These are phyloP conservation scores for Colletes collaris DNA, from an alignment of 2,888 invertebrate species.

Conservation along the genomic window DNA sequence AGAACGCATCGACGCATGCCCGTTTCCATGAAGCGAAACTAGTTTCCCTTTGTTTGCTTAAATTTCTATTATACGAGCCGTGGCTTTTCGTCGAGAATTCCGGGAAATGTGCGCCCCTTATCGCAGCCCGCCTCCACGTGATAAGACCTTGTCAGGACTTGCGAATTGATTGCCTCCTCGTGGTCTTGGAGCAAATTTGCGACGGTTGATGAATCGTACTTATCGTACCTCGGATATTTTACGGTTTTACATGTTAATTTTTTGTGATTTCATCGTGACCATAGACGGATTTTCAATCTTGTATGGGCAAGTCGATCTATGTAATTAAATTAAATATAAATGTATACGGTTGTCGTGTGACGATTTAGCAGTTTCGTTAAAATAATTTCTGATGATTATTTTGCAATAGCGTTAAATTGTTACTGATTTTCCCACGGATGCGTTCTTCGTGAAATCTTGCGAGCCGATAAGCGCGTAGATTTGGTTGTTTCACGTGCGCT, in stretches of 20 bases:
- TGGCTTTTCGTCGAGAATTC: constrained; percentile 51
- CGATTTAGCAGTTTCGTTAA: too few relatives aligned
- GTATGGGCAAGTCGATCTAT: too few relatives aligned
- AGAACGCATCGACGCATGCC: neutral
- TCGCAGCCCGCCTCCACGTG: constrained; percentile 54
- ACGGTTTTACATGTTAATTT: too few relatives aligned
- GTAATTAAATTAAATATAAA: too few relatives aligned
- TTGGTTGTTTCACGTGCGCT: constrained; percentile 22
- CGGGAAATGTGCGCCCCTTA: constrained; percentile 55
- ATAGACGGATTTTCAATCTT: too few relatives aligned
- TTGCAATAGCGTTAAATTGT: neutral
- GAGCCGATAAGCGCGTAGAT: neutral
- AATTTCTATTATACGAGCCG: constrained; percentile 39
- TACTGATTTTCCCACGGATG: neutral
- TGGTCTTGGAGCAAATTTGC: constrained; percentile 17
- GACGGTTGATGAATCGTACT: neutral
- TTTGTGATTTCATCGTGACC: too few relatives aligned
- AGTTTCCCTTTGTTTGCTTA: constrained; percentile 52
- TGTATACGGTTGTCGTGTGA: too few relatives aligned
- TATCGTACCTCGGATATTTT: too few relatives aligned
- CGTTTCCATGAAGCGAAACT: constrained; percentile 41
- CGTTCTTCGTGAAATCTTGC: constrained; percentile 2
- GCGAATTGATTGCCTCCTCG: constrained; percentile 21
- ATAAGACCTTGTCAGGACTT: constrained; percentile 51
- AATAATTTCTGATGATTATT: neutral